Evolutionary conservation across 2,888 invertebrate species (phyloP), one percentile per base, ranked within the genome.

Genomic region (Pandemis corylana): DNA sequence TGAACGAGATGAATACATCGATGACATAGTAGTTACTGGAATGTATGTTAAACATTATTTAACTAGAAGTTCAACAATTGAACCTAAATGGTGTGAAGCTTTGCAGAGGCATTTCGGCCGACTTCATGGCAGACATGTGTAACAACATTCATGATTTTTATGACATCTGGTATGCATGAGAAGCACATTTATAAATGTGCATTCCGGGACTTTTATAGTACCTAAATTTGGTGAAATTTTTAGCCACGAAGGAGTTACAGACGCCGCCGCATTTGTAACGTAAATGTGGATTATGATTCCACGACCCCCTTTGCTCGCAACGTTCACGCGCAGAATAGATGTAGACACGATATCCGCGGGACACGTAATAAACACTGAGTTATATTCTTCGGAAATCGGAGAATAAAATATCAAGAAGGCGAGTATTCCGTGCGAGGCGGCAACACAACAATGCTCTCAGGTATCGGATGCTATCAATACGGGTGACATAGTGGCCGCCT

Each of bases 341-440:
- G 68, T 9, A 56, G 71, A 65, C 56, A 56, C 65, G 44, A 65
- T 59, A 59, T 65, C 64, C 64, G 46, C 56, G 71, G 59, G 56
- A 65, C 70, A 46, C 44, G 71, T 53, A 71, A 71, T 71, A 65
- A 42, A 41, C 46, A 41, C 44, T 36, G 65, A 65, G 71, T 59
- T 71, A 71, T 71, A 65, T 44, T 71, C 65, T 28, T 53, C 71
- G 71, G 71, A 71, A 71, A 71, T 56, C 71, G 28, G 44, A 64
- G 71, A 49, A 71, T 66, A 61, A 71, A 59, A 56, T 28, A 44
- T 56, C 15, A 61, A 42, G 41, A 59, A 68, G n/a, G 68, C 44
- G 59, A 59, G 28, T n/a, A 44, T 20, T 44, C 20, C 41, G 6
- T n/a, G 51, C 41, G 53, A 4, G 44, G 64, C 41, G 28, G 49